phyloP scores from a whole-genome alignment of 1,140 invertebrate species.

The Reticulitermes speratus region DNA sequence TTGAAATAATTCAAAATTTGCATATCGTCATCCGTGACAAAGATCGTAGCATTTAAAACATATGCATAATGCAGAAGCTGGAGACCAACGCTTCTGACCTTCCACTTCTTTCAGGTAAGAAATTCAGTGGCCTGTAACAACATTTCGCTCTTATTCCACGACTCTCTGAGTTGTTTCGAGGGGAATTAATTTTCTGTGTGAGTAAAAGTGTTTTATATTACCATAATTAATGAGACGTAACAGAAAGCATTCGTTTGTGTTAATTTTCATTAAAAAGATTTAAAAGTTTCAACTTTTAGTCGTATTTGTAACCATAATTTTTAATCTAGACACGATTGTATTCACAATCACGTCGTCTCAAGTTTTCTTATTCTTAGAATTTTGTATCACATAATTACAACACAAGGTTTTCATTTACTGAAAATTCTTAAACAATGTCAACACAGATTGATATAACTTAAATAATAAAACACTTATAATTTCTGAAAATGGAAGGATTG shows the following conservation, averaged over 20 bases:
- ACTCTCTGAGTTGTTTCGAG: neutral
- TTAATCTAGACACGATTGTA: slow-evolving; percentile 2
- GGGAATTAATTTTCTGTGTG: slow-evolving; percentile 19
- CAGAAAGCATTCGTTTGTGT: neutral
- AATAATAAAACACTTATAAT: neutral
- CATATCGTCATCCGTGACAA: neutral
- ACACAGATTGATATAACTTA: neutral
- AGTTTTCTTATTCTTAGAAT: neutral
- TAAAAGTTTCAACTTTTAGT: neutral
- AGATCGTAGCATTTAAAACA: neutral
- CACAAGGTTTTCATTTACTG: neutral
- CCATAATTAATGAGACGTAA: slow-evolving; percentile 6
- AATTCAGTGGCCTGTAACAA: neutral
- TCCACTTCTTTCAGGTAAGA: neutral
- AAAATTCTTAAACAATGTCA: neutral
- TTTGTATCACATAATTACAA: neutral
- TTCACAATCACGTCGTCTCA: neutral
- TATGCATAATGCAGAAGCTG: neutral
- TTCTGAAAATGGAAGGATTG: no score
- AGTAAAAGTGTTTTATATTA: neutral
- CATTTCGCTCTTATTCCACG: neutral
- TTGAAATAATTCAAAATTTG: neutral
- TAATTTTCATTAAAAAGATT: slow-evolving; percentile 12
- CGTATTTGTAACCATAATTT: neutral
- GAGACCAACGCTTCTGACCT: neutral